Evolutionary conservation across 2,113 vertebrate species (phyloP).

Genomic region (Onychostruthus taczanowskii): DNA sequence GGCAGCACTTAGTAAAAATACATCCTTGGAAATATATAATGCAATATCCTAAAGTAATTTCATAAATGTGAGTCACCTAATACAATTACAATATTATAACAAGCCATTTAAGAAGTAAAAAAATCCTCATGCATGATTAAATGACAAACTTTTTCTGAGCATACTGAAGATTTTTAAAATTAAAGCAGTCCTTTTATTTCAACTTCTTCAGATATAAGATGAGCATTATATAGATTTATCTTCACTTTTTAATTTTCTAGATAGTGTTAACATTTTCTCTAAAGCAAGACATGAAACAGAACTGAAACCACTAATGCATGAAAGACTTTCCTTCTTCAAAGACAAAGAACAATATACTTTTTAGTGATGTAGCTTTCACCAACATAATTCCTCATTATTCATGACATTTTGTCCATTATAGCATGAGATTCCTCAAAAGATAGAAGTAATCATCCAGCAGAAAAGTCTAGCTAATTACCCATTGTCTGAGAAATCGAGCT

Average conservation of each 20-base stretch:
- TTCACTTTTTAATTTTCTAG: slow-evolving; percentile 12
- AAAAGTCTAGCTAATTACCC: slow-evolving; percentile 55
- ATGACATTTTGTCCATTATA: slow-evolving; percentile 48
- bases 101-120: not conserved
- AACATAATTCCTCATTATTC: slow-evolving; percentile 11
- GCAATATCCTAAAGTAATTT: not conserved
- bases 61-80: not conserved
- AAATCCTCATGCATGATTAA: not conserved
- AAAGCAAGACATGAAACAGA: not conserved
- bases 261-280: not conserved
- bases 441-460: slow-evolving; percentile 51
- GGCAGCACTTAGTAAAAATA: slow-evolving; percentile 18
- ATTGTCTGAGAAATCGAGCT: slow-evolving; percentile 25
- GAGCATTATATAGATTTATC: not conserved
- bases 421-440: not conserved
- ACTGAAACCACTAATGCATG: not conserved
- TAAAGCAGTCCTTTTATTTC: not conserved
- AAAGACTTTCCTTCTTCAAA: not conserved
- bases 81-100: not conserved
- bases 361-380: slow-evolving; percentile 11
- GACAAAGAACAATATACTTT: not conserved
- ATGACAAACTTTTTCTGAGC: not conserved
- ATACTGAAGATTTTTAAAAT: not conserved
- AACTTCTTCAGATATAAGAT: not conserved
- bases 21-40: not conserved